Base-by-base conservation (phyloP, 2,888 invertebrate species). In the Drosophila paucipuncta region DNA sequence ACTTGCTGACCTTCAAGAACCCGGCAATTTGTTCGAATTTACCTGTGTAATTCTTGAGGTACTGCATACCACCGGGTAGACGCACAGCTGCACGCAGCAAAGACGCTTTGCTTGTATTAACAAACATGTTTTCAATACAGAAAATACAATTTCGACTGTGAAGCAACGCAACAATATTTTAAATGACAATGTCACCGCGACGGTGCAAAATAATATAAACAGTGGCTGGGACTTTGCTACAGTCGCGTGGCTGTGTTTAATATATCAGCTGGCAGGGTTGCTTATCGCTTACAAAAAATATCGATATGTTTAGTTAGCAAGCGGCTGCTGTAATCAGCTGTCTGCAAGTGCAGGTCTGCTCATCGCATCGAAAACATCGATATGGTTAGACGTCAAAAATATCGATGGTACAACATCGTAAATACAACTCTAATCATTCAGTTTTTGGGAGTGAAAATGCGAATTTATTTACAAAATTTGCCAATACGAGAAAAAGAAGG, bases 401-500 rank as follows among this genome's bases (percentile, higher is more conserved):
- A 58, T 58, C 58, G 58, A 58, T 58, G 41, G 58, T 49, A 10
- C 47, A 49, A n/a, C 22, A 68, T 76, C 67, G 57, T 28, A 16
- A 59, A 65, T 76, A 50, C 78, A 78, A 73, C 81, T 50, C 79
- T 77, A 73, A 58, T 41, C 55, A 66, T 69, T 76, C 76, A 53
- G 63, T 77, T 71, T 73, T 77, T 73, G 73, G 81, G 81, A 79
- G 79, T 76, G 74, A 81, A 82, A 82, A 76, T 82, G 75, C 80
- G 74, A 81, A 83, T 83, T 81, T 82, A 80, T 80, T 80, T 80
- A 80, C 80, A 79, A 79, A 78, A 76, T 79, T 75, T 68, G 79
- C 79, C 72, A 79, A 79, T 82, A 50, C 82, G 75, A 66, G 68
- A 59, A 66, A 72, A 68, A 64, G 68, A 64, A 67, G 75, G 62